Conservation (phyloP, 2,888 invertebrate genomes). For the Drosophila meridionalis region DNA sequence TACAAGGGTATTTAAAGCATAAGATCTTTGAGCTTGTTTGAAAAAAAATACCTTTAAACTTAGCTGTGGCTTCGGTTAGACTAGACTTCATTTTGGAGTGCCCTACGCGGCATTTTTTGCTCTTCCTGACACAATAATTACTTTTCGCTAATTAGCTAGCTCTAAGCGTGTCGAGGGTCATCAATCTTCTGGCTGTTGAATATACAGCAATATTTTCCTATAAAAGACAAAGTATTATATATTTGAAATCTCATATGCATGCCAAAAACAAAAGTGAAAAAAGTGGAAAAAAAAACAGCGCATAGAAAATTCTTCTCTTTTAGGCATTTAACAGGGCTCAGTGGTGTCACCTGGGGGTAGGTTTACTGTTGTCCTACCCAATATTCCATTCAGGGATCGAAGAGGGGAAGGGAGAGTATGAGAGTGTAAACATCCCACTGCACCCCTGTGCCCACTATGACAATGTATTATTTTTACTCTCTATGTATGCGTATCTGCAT, state of each 20-base stretch:
- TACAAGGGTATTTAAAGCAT: neutral
- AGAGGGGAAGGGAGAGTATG: neutral
- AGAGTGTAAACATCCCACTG: neutral
- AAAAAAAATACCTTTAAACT: neutral
- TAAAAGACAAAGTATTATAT: constrained; percentile 65
- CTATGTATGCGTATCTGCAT: constrained; percentile 12
- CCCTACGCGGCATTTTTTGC: neutral
- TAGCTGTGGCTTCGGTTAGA: neutral
- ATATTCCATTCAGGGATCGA: constrained; percentile 3
- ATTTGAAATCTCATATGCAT: constrained; percentile 64
- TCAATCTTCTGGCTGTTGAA: neutral
- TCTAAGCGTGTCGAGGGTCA: neutral
- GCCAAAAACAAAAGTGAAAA: constrained; percentile 51
- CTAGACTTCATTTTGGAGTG: neutral
- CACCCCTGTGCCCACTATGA: constrained; percentile 17
- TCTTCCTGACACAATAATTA: neutral
- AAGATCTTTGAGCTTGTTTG: neutral
- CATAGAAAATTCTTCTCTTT: constrained; percentile 20
- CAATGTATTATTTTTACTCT: constrained; percentile 24
- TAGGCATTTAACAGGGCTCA: constrained; percentile 43
- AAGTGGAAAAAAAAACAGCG: constrained; percentile 15
- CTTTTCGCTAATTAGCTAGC: constrained; percentile 16
- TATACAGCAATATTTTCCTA: constrained; percentile 28
- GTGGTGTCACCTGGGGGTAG: neutral
- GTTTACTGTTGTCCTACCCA: neutral